Percentiles rank a stretch among this genome's conserved stretches.
Evolutionary conservation across 2,888 invertebrate genomes (phyloP).

Genomic region (Tortricodes alternella): DNA sequence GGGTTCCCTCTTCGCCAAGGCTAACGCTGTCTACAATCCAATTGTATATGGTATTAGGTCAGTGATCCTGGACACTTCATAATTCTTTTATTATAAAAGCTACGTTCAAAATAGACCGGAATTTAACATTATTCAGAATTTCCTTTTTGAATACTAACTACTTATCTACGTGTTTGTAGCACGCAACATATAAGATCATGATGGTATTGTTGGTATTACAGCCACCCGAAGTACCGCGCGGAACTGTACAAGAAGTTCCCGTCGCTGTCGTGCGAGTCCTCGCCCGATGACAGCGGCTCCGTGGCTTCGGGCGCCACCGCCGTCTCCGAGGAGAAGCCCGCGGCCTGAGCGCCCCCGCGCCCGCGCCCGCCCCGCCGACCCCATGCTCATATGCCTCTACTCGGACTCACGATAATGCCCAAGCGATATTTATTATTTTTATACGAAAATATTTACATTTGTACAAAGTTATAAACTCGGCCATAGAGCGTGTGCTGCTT

Average conservation of each 20-base stretch:
- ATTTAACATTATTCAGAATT: no score
- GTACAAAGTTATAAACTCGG: slow-evolving; percentile 75
- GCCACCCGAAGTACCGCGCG: slow-evolving; percentile 90
- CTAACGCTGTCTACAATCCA: slow-evolving; percentile 94
- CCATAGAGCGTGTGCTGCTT: slow-evolving; percentile 69
- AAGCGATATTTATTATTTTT: slow-evolving; percentile 78
- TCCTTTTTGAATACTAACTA: no score
- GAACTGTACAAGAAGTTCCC: slow-evolving; percentile 91
- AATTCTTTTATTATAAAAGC: neutral
- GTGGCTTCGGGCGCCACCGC: slow-evolving; percentile 87
- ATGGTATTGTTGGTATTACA: slow-evolving; percentile 46
- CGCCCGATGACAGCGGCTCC: slow-evolving; percentile 84
- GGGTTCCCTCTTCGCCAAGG: slow-evolving; percentile 96
- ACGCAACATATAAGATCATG: neutral
- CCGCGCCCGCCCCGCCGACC: slow-evolving; percentile 14
- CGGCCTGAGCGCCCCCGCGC: slow-evolving; percentile 71
- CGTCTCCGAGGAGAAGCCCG: slow-evolving; percentile 85
- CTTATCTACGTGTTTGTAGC: no score
- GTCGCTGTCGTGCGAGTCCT: slow-evolving; percentile 85
- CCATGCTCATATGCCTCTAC: slow-evolving; percentile 38
- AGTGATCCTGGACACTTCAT: slow-evolving; percentile 21
- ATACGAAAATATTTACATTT: slow-evolving; percentile 71
- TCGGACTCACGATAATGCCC: slow-evolving; percentile 63
- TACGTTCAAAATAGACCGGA: no score
- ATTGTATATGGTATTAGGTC: slow-evolving; percentile 95